Evolutionary conservation across 2,888 invertebrate species (phyloP).

Genomic region (Deilephila elpenor): DNA sequence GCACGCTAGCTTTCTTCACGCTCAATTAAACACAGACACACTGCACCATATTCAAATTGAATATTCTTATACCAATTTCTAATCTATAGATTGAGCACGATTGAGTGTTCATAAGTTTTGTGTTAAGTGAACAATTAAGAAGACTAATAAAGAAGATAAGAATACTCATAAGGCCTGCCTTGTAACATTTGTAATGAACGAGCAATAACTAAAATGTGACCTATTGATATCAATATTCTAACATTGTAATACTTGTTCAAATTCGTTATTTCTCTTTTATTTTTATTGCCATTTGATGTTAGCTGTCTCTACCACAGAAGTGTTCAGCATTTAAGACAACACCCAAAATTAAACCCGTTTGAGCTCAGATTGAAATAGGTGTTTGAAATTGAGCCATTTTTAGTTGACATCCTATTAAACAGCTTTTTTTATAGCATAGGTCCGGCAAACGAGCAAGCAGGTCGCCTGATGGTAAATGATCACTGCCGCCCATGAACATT

Average conservation of each 20-base stretch:
- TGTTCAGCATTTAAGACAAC: background rate
- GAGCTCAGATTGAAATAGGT: background rate
- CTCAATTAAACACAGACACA: slow-evolving; percentile 58
- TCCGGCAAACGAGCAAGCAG: too few species aligned
- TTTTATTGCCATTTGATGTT: background rate
- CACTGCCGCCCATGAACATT: too few species aligned
- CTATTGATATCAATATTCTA: background rate
- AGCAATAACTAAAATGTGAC: too few species aligned
- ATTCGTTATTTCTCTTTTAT: background rate
- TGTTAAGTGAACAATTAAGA: background rate
- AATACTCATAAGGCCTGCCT: too few species aligned
- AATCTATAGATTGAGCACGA: background rate
- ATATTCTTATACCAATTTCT: slow-evolving; percentile 2
- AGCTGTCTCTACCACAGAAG: background rate
- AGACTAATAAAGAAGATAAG: background rate
- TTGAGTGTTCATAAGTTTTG: background rate
- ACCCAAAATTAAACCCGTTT: background rate
- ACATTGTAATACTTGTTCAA: background rate
- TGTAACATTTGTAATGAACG: too few species aligned
- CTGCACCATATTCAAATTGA: background rate
- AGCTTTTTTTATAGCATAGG: too few species aligned
- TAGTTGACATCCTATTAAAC: background rate
- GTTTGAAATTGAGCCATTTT: background rate
- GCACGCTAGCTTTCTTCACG: slow-evolving; percentile 52
- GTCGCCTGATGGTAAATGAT: too few species aligned